Base-by-base conservation (phyloP, 2,888 invertebrate species). In the Cantharis nigra region DNA sequence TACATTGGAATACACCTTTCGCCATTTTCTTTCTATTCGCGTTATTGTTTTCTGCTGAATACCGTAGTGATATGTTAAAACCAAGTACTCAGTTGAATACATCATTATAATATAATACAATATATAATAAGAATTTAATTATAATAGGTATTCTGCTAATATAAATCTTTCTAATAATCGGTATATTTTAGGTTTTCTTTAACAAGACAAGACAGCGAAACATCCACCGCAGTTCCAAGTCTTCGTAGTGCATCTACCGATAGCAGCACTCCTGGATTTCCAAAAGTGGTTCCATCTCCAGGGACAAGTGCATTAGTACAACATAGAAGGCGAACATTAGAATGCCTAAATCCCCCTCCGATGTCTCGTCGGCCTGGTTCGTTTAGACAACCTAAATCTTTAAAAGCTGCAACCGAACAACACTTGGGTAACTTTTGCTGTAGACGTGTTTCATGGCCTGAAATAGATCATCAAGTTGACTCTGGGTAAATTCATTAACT, bases 381-480 rank as follows among this genome's bases (percentile, higher is more conserved):
- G 16, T 91, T 91, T 84, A 85, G 90, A 63, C 89, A 90, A 28
- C 90, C 91, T 23, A 90, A 89, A 75, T 89, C 90, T 26, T 91
- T 91, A 11, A 92, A 93, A 67, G 84, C 83, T 28, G 81, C 83
- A 71, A 83, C 82, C 63, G 80, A 81, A 28, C 79, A 86, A 83
- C 92, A 93, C 73, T 93, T 93, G 10, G 91, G 93, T 33, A 91
- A 94, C 88, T 96, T 95, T 86, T 95, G 95, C 88, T 93, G 93
- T 81, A 90, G 96, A 71, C 91, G 95, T 69, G 91, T 93, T 49
- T 95, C 95, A 49, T 96, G 96, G 96, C 96, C 95, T 9, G 96
- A 96, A 88, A 94, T 96, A 77, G 95, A 96, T 88, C 94, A 94
- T 84, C 93, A 94, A 80, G 94, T 95, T 69, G 93, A 94, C 82